phyloP scores from a whole-genome alignment of 2,113 vertebrate species.

The Mirounga angustirostris region DNA sequence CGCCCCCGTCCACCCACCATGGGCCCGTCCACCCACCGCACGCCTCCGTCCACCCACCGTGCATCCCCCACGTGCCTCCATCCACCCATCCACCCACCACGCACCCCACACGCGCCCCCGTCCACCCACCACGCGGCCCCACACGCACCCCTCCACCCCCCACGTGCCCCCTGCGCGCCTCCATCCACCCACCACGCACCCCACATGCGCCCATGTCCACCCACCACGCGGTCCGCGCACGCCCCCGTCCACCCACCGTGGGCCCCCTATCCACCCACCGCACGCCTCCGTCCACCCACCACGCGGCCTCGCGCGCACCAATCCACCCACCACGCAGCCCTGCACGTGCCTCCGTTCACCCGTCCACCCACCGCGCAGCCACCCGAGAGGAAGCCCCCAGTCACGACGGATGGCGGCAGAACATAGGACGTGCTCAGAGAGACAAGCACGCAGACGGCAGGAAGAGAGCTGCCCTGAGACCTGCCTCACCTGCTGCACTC shows the following conservation, averaged over 20 bases:
- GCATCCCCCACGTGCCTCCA: too few relatives aligned
- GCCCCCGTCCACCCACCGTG: background rate
- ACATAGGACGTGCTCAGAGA: background rate
- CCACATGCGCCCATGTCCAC: fast-evolving
- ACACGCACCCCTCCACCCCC: background rate
- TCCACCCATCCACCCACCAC: too few relatives aligned
- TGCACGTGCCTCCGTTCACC: background rate
- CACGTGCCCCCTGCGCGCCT: too few relatives aligned
- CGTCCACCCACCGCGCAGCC: background rate
- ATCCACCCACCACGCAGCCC: background rate
- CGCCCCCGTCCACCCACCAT: too few relatives aligned
- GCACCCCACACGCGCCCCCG: too few relatives aligned
- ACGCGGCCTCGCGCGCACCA: background rate
- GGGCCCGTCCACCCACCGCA: too few relatives aligned
- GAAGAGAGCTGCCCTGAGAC: background rate
- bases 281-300: background rate
- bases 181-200: too few relatives aligned
- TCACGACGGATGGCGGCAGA: background rate
- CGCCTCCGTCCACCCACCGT: too few relatives aligned
- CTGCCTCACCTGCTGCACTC: background rate
- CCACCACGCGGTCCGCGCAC: too few relatives aligned
- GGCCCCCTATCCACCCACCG: too few relatives aligned
- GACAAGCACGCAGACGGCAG: background rate
- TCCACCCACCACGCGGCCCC: too few relatives aligned
- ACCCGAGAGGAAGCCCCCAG: background rate